Evolutionary conservation across 2,113 vertebrate species (phyloP).

Genomic region (Numida meleagris): DNA sequence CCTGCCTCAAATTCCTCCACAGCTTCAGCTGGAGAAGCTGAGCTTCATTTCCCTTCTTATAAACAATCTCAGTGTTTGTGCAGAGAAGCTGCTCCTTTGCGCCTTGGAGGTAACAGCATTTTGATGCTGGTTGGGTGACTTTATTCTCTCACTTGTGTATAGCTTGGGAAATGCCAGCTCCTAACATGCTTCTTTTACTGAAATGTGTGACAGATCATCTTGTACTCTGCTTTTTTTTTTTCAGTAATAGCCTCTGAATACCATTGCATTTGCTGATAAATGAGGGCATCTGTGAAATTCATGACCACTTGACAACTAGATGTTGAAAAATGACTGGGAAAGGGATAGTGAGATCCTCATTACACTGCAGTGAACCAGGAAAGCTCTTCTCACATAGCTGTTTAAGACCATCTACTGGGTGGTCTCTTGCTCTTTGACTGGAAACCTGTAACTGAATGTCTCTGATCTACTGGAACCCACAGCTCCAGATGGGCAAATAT

Average conservation of each 20-base stretch:
- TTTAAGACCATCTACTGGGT: background rate
- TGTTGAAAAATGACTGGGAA: background rate
- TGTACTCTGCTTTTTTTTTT: background rate
- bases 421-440: background rate
- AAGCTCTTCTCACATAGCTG: background rate
- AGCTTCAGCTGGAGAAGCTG: constrained; percentile 46
- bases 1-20: constrained; percentile 19
- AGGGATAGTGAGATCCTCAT: background rate
- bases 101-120: background rate
- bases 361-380: background rate
- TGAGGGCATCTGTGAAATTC: background rate
- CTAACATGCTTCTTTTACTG: background rate
- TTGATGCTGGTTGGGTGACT: accelerated
- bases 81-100: accelerated
- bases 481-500: background rate
- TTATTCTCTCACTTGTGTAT: background rate
- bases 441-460: background rate
- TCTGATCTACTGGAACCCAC: background rate
- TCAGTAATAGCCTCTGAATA: background rate
- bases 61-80: background rate
- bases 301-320: background rate
- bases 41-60: constrained; percentile 43
- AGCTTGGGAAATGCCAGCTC: background rate
- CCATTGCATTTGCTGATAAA: background rate
- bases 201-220: background rate